These are phyloP conservation scores for Drosophila sordidapex DNA, from an alignment of 2,888 invertebrate species.

Conservation along the genomic window DNA sequence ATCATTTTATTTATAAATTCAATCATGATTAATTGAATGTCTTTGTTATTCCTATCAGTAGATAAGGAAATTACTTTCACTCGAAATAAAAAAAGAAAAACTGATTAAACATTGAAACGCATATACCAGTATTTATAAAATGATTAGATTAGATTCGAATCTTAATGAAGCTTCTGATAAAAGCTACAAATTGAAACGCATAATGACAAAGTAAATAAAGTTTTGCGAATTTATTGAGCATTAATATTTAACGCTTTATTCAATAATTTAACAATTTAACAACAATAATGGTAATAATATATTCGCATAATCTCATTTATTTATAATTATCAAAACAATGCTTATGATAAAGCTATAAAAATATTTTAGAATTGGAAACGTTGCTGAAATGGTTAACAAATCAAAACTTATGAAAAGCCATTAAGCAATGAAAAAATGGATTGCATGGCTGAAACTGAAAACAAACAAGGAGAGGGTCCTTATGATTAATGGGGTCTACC, in stretches of 20 bases:
- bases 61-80: not conserved
- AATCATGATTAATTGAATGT: not conserved
- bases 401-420: slow-evolving; percentile 11
- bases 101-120: not conserved
- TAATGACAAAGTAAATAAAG: not conserved
- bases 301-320: not conserved
- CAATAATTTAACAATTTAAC: not conserved
- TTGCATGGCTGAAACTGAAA: slow-evolving; percentile 19
- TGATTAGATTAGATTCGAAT: not conserved
- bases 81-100: not conserved
- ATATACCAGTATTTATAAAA: not conserved
- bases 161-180: not conserved
- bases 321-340: not conserved
- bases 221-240: not conserved
- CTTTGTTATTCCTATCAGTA: not conserved
- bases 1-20: not conserved
- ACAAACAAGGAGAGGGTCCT: slow-evolving; percentile 20
- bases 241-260: not conserved
- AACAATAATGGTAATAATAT: not conserved
- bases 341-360: not conserved
- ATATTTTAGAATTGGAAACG: not conserved
- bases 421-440: slow-evolving; percentile 18
- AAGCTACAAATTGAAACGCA: not conserved
- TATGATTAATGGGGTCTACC: slow-evolving; percentile 34
- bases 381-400: slow-evolving; percentile 1